Base-by-base conservation (phyloP, 2,797 vertebrate genomes). In the Myotis myotis region DNA sequence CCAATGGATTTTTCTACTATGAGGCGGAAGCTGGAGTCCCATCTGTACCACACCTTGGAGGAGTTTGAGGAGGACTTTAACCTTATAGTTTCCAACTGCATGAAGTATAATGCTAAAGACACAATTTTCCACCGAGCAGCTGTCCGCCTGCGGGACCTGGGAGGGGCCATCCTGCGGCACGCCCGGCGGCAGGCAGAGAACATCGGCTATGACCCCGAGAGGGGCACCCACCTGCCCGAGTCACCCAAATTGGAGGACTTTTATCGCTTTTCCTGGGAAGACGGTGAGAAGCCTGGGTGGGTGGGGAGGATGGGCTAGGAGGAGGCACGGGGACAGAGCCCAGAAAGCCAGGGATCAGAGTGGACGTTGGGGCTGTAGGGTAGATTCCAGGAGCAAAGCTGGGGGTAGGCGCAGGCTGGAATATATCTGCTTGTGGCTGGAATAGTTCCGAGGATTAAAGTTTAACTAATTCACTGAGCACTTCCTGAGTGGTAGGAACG, bases 1-100 rank as follows among this genome's bases (percentile, higher is more conserved):
- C 99, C 99, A 98, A 99, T 99, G 99, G 99, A 99, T 98, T 99
- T 99, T 98, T 99, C 99, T 96, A 99, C 99, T 97, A 99, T 99
- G 99, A 99, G 99, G 78, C 98, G 98, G 98, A 99, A 99, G 98
- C 98, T 99, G 98, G 99, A 99, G 96, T 99, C 99, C 94, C 99
- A 99, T 74, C 98, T 98, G 96, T 99, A 99, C 98, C 98, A 97
- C 98, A 99, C 99, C 53, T 98, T 99, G 95, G 97, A 98, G 19
- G 99, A 99, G 94, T 99, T 99, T 96, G 99, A 99, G 98, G 99
- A 98, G 94, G 99, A 99, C 98, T 99, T 99, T 98, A 99, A 99
- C 96, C 99, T 99, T 96, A 99, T 99, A 98, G 99, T 99, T 98
- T 98, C 99, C 98, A 99, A 99, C 99, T 99, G 99, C 98, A 98